Base-by-base conservation (phyloP, 2,888 invertebrate species). In the Tiphia femorata region DNA sequence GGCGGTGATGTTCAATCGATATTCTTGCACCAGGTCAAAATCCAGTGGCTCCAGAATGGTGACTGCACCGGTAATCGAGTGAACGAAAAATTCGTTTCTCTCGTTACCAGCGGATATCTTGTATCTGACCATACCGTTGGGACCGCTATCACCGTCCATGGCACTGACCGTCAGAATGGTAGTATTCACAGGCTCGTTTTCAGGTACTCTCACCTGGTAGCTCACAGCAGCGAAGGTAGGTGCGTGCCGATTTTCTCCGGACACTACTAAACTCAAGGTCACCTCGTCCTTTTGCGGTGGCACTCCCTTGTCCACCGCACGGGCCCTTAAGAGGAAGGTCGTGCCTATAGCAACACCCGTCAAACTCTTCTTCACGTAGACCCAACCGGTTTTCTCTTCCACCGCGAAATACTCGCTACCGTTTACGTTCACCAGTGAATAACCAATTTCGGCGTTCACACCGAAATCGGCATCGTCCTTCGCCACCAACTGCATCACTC, bases 181-280 rank as follows among this genome's bases (percentile, higher is more conserved):
- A 1, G 94, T 92, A 1, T 95, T 94, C 0, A 95, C 85, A 0
- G 93, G 92, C 78, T 95, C 95, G 82, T 95, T 96, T 86, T 97
- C 97, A 0, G 94, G 93, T 1, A 97, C 93, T 58, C 94, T 92
- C 0, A 95, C 95, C 85, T 95, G 93, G 81, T 96, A 95, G 72
- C 92, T 92, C 0, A 91, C 84, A 0, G 92, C 93, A 3, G 91
- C 92, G 78, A 97, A 97, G 47, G 89, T 89, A 0, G 97, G 97
- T 1, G 89, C 87, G 76, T 90, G 87, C 33, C 87, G 85, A 82
- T 97, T 97, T 79, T 94, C 93, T 2, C 93, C 95, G 0, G 96
- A 95, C 0, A 95, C 90, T 3, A 95, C 89, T 63, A 96, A 87
- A 0, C 86, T 89, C 0, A 96, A 88, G 0, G 85, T 85, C 0